Evolutionary conservation across 2,113 vertebrate species (phyloP).

Genomic region (Probosciger aterrimus): DNA sequence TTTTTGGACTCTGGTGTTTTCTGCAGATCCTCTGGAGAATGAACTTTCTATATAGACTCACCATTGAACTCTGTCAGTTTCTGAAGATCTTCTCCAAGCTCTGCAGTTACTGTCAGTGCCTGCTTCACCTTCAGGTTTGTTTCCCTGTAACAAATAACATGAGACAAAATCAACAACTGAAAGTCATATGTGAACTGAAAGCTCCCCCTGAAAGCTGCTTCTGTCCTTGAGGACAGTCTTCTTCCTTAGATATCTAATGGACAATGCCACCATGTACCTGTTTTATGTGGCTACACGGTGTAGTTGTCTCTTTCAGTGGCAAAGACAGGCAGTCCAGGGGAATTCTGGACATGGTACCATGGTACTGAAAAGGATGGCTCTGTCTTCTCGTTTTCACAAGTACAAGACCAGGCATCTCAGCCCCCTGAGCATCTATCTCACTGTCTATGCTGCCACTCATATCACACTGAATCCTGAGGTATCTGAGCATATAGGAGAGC

Average conservation of each 20-base stretch:
- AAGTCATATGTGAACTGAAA: background rate
- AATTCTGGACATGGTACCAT: background rate
- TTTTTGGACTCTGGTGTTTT: background rate
- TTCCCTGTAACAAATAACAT: conserved; percentile 77
- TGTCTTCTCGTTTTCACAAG: background rate
- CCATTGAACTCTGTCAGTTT: conserved; percentile 83
- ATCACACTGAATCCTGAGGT: background rate
- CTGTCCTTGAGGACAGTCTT: background rate
- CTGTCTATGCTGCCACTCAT: background rate
- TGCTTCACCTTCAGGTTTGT: conserved; percentile 98
- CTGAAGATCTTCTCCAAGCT: conserved; percentile 79
- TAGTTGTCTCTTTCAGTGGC: background rate
- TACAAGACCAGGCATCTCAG: background rate
- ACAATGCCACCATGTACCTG: background rate
- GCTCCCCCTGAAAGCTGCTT: background rate
- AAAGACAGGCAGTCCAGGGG: background rate
- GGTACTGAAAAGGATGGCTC: background rate
- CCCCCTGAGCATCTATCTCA: background rate
- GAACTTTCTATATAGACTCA: conserved; percentile 54
- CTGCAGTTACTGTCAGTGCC: conserved; percentile 84
- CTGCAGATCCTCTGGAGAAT: background rate
- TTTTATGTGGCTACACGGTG: background rate
- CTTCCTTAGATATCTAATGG: background rate
- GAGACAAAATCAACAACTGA: background rate
- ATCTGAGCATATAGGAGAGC: background rate